phyloP scores from a whole-genome alignment of 2,888 invertebrate genomes.

The Pseudanteris insignis region DNA sequence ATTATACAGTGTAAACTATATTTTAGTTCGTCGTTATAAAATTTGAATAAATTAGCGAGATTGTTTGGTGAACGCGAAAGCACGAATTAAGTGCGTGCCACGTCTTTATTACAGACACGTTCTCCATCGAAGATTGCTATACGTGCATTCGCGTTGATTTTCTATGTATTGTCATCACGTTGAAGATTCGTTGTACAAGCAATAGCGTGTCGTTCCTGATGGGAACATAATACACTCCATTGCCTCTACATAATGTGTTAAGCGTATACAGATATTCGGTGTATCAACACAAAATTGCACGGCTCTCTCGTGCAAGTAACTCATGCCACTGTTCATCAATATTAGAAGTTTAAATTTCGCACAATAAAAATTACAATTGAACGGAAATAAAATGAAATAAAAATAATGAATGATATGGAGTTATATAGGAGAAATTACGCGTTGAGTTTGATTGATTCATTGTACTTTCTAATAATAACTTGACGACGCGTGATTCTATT shows the following conservation, averaged over 20 bases:
- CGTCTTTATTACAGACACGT: constrained; percentile 26
- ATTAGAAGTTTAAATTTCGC: constrained; percentile 6
- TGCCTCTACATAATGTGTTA: constrained; percentile 16
- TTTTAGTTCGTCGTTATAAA: too few species aligned
- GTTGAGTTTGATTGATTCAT: background rate
- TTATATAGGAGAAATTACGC: background rate
- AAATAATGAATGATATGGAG: too few species aligned
- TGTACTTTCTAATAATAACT: background rate
- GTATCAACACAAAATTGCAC: constrained; percentile 6
- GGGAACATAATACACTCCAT: constrained; percentile 21
- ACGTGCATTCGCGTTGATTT: constrained; percentile 23
- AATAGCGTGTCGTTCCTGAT: constrained; percentile 23
- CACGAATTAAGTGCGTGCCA: constrained; percentile 7
- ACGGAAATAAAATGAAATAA: constrained; percentile 1
- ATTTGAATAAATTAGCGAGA: constrained; percentile 5
- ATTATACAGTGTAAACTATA: too few species aligned
- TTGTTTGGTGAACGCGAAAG: constrained; percentile 5
- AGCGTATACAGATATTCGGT: constrained; percentile 6
- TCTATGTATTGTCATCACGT: constrained; percentile 26
- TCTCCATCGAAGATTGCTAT: constrained; percentile 22
- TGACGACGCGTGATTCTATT: background rate
- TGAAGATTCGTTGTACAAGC: constrained; percentile 28
- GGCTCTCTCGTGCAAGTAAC: constrained; percentile 1
- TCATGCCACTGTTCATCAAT: background rate
- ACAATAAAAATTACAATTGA: constrained; percentile 1